Conservation (phyloP, 2,888 invertebrate genomes). For the Blastobasis lacticolella region DNA sequence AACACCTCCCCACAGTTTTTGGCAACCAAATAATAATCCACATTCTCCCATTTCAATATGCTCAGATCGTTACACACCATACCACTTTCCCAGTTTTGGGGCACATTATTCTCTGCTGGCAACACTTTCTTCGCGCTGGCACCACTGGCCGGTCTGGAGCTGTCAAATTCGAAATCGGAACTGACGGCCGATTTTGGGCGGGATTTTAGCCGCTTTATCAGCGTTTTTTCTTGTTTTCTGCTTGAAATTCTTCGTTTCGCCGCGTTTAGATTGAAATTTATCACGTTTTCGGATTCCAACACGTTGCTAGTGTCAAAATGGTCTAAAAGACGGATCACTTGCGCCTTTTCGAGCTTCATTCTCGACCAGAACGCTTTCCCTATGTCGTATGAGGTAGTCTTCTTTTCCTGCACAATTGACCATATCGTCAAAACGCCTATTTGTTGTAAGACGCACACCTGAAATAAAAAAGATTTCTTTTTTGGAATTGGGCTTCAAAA, state of each 20-base stretch:
- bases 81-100: constrained; percentile 41
- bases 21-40: constrained; percentile 46
- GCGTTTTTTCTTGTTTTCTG: constrained; percentile 35
- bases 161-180: constrained; percentile 27
- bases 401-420: constrained; percentile 54
- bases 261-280: constrained; percentile 44
- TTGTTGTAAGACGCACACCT: constrained; percentile 52
- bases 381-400: constrained; percentile 29
- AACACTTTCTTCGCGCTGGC: constrained; percentile 35
- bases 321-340: constrained; percentile 39
- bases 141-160: constrained; percentile 44
- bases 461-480: constrained; percentile 15
- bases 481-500: no score
- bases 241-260: constrained; percentile 43
- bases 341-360: constrained; percentile 44
- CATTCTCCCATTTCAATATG: constrained; percentile 34
- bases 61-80: constrained; percentile 50
- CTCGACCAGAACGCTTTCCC: constrained; percentile 59
- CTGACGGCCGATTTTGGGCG: constrained; percentile 38
- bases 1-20: constrained; percentile 57
- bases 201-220: constrained; percentile 20
- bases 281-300: constrained; percentile 11
- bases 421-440: constrained; percentile 51
- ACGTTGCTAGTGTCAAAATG: constrained; percentile 28
- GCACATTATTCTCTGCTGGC: constrained; percentile 27